phyloP scores from a whole-genome alignment of 2,888 invertebrate genomes.

The Cataglyphis livida region DNA sequence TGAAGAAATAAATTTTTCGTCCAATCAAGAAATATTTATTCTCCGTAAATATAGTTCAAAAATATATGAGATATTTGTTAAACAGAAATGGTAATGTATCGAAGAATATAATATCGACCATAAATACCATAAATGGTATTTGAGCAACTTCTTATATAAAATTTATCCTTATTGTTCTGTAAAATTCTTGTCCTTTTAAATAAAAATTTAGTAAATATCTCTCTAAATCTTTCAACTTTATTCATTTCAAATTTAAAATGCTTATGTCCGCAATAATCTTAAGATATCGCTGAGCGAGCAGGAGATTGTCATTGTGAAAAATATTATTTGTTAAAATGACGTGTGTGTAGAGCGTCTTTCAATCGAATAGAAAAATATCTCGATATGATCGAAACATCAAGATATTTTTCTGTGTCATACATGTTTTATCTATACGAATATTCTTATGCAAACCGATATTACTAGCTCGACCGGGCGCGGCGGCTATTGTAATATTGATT shows the following conservation, averaged over 20 bases:
- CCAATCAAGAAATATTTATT: conserved; percentile 13
- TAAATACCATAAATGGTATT: background rate
- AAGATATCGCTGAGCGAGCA: background rate
- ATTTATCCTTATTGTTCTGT: background rate
- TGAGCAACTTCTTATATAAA: background rate
- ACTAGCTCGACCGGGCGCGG: background rate
- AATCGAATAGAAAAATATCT: background rate
- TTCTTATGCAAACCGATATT: background rate
- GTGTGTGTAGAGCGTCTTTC: background rate
- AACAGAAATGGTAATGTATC: background rate
- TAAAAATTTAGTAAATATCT: background rate
- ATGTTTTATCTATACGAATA: background rate
- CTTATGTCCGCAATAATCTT: background rate
- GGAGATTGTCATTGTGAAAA: background rate
- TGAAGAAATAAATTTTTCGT: background rate
- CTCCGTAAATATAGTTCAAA: background rate
- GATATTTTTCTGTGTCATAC: background rate
- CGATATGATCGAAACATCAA: background rate
- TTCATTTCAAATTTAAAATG: background rate
- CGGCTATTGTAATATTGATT: conserved; percentile 13
- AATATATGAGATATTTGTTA: background rate
- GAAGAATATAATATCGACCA: background rate
- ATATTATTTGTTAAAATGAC: conserved; percentile 5
- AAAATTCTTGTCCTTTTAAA: background rate
- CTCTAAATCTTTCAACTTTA: conserved; percentile 5